These are phyloP conservation scores for Pontoporia blainvillei DNA, from an alignment of 2,113 vertebrate species.

Conservation along the genomic window DNA sequence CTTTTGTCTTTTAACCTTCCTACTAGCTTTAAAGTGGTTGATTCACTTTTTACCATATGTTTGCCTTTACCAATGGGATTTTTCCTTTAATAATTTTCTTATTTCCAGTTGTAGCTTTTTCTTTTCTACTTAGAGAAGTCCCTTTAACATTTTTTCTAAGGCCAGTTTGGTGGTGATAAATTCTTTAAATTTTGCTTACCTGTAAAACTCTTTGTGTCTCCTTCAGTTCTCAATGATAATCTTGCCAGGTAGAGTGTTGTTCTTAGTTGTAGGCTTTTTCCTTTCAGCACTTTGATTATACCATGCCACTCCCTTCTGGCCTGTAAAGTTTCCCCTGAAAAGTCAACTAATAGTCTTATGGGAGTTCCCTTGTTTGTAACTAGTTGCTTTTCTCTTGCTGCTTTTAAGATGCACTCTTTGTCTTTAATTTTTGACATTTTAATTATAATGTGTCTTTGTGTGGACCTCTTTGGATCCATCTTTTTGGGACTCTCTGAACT, in stretches of 20 bases:
- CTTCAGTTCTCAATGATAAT: background rate
- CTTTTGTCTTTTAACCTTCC: background rate
- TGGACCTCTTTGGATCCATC: background rate
- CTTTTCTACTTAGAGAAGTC: background rate
- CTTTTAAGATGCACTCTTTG: background rate
- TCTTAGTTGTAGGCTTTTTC: background rate
- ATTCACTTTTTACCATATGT: background rate
- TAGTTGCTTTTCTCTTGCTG: background rate
- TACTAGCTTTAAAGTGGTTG: background rate
- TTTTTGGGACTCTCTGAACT: background rate
- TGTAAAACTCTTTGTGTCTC: background rate
- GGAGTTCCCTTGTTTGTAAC: background rate
- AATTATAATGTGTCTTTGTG: background rate
- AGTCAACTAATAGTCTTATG: background rate
- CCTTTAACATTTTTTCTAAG: background rate
- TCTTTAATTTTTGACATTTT: background rate
- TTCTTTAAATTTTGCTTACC: background rate
- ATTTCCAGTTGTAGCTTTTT: background rate
- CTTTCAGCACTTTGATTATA: background rate
- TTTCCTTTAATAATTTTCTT: background rate
- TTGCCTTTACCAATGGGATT: background rate
- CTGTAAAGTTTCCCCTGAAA: background rate
- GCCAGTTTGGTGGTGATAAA: background rate
- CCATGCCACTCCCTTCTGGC: background rate
- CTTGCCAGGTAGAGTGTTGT: background rate